Conservation (phyloP, 2,113 vertebrate species). For the Martes martes region DNA sequence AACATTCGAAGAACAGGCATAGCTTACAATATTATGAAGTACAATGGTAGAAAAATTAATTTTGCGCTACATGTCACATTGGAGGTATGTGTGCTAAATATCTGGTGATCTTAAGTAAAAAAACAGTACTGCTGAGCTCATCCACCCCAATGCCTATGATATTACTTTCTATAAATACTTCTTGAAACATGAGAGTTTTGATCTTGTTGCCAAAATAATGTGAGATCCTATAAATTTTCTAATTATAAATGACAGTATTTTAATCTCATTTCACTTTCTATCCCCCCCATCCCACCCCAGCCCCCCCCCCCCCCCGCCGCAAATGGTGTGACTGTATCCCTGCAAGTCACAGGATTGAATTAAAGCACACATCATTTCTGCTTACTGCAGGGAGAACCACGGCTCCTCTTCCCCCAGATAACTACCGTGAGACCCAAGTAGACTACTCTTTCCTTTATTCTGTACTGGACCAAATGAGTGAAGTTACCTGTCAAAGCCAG, state of each 20-base stretch:
- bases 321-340: conserved; percentile 27
- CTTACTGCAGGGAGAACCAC: neutral
- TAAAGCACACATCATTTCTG: conserved; percentile 32
- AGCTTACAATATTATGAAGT: conserved; percentile 11
- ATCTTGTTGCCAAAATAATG: conserved; percentile 69
- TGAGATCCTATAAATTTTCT: conserved; percentile 68
- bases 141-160: conserved; percentile 36
- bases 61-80: conserved; percentile 15
- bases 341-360: conserved; percentile 40
- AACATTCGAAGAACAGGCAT: conserved; percentile 12
- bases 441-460: conserved; percentile 5
- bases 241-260: conserved; percentile 70
- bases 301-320: neutral
- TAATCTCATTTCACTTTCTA: conserved; percentile 51
- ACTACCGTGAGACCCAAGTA: neutral
- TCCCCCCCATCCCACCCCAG: neutral
- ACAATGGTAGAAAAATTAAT: conserved; percentile 13
- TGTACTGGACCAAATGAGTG: neutral
- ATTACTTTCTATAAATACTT: conserved; percentile 71
- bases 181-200: conserved; percentile 65
- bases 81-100: conserved; percentile 10
- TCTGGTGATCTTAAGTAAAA: conserved; percentile 42
- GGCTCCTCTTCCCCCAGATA: neutral
- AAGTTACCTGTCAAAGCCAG: conserved; percentile 40
- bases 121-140: conserved; percentile 36